These are phyloP conservation scores for Syngnathus floridae DNA, from an alignment of 2,113 vertebrate genomes.

Conservation along the genomic window DNA sequence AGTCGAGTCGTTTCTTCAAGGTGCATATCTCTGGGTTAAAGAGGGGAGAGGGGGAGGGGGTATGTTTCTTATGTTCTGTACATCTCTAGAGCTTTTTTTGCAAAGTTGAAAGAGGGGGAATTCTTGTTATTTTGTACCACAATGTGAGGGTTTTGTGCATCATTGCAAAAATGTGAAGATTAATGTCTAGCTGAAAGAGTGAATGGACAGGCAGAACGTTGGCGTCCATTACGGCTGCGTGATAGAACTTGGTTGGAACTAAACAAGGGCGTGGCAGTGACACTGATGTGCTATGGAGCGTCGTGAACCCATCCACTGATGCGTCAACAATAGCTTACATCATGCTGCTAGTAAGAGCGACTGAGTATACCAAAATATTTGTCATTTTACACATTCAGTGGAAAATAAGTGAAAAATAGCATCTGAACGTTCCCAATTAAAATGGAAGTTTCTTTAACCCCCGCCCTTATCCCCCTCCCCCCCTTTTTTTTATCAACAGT, in stretches of 20 bases:
- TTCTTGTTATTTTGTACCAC: conserved; percentile 43
- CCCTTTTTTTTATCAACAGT: conserved; percentile 24
- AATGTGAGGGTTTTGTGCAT: conserved; percentile 38
- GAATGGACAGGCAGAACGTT: conserved; percentile 11
- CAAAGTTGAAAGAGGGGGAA: conserved; percentile 21
- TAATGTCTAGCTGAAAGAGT: conserved; percentile 18
- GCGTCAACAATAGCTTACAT: conserved; percentile 57
- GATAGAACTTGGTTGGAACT: conserved; percentile 12
- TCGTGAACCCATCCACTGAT: conserved; percentile 28
- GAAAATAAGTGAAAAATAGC: conserved; percentile 43
- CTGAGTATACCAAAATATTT: conserved; percentile 52
- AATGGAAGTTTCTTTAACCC: conserved; percentile 24
- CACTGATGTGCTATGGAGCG: conserved; percentile 38
- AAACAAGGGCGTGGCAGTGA: conserved; percentile 41
- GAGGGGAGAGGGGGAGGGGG: conserved; percentile 16
- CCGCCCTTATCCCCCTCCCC: conserved; percentile 28
- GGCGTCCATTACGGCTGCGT: conserved; percentile 23
- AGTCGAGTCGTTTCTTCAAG: conserved; percentile 46
- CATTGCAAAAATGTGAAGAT: conserved; percentile 16
- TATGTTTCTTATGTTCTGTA: conserved; percentile 29
- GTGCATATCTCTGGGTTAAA: conserved; percentile 50
- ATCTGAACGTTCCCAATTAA: conserved; percentile 42
- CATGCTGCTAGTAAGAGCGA: conserved; percentile 44
- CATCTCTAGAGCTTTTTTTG: conserved; percentile 31
- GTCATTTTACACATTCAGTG: conserved; percentile 44